These are phyloP conservation scores for Sturmia bella DNA, from an alignment of 2,888 invertebrate genomes.

Conservation along the genomic window DNA sequence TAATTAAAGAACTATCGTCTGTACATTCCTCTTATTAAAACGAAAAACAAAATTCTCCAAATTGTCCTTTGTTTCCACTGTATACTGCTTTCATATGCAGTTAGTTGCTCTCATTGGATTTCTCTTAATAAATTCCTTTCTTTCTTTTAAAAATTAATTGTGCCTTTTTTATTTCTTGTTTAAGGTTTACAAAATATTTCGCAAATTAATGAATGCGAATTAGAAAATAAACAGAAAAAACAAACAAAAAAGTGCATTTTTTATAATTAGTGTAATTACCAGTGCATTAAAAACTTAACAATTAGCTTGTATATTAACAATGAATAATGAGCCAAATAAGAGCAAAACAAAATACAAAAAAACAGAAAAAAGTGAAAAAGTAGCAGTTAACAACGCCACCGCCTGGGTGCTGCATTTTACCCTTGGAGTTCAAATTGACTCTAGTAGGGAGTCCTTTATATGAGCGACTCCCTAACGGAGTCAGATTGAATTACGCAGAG, in stretches of 20 bases:
- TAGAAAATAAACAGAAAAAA: neutral
- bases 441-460: slow-evolving; percentile 97
- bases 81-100: neutral
- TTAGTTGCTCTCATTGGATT: slow-evolving; percentile 6
- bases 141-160: neutral
- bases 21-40: neutral
- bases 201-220: slow-evolving; percentile 9
- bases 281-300: slow-evolving; percentile 43
- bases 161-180: neutral
- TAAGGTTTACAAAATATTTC: slow-evolving; percentile 4
- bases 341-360: slow-evolving; percentile 22
- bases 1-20: slow-evolving; percentile 18
- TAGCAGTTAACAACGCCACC: neutral
- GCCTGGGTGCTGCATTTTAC: slow-evolving; percentile 78
- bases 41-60: neutral
- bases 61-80: neutral
- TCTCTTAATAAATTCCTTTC: slow-evolving; percentile 16
- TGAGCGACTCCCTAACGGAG: slow-evolving; percentile 98
- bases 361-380: slow-evolving; percentile 7
- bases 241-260: neutral
- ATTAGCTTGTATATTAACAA: slow-evolving; percentile 42
- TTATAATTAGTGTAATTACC: slow-evolving; percentile 49
- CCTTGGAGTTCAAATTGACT: slow-evolving; percentile 97
- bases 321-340: slow-evolving; percentile 19
- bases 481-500: slow-evolving; percentile 97